Evolutionary conservation across 2,797 vertebrate genomes (phyloP), one percentile per base, ranked within the genome.

Genomic region (Babyrousa celebensis): DNA sequence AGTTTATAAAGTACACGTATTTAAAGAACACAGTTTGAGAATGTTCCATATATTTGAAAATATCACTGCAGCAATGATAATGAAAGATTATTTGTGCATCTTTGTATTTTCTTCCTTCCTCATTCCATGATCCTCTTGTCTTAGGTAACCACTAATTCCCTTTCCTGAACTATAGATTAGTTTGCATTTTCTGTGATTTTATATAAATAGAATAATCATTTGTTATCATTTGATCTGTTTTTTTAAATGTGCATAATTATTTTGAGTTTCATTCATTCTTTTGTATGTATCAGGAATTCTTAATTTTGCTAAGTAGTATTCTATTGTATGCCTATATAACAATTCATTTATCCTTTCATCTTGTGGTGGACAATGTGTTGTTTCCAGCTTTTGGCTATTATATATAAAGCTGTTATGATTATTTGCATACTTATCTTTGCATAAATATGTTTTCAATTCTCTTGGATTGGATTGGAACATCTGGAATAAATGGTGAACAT

Each of bases 351-450:
- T 80, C n/a, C 12, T 79, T 94, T 85, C 20, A 43, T 68, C 14
- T 87, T 15, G 14, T 72, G 29, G 56, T 67, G 4, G 54, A 72
- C 4, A 79, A 6, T 60, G 10, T 29, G 17, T 60, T 92, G 71
- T 89, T 84, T 88, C 58, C 36, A 65, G 15, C 78, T 87, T 89
- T 89, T 58, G 79, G 18, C 70, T 89, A 36, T 75, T 84, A 84
- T 1, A 60, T 12, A 36, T 52, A 36, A 83, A 74, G 32, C 48
- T 93, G 23, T 40, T 68, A 4, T 62, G 6, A 84, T 54, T 10
- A 83, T 36, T 68, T 67, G 32, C 67, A 21, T 94, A 23, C 52
- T 70, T 78, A 6, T 43, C 14, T 77, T 94, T 70, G 40, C 27
- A 85, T 23, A 16, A 83, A 58, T 82, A 27, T 71, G 52, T n/a